These are phyloP conservation scores for Leptinotarsa undecemlineata DNA, from an alignment of 1,140 invertebrate species.

Conservation along the genomic window DNA sequence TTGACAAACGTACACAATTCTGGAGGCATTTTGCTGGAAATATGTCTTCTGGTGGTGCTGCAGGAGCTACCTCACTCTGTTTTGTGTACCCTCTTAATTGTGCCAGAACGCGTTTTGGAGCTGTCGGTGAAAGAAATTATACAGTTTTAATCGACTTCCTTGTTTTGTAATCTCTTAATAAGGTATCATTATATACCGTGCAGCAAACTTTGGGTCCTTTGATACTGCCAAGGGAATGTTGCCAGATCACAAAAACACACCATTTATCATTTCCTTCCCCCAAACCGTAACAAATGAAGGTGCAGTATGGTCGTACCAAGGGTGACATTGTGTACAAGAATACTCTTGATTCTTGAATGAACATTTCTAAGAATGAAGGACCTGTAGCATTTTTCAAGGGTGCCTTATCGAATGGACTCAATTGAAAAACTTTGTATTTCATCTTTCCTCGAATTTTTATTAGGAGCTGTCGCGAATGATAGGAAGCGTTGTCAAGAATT, in stretches of 20 bases:
- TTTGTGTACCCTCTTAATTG: constrained; percentile 96
- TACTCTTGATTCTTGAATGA: too few species aligned
- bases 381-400: constrained; percentile 77
- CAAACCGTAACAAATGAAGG: constrained; percentile 58
- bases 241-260: constrained; percentile 80
- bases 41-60: constrained; percentile 89
- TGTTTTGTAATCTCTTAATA: constrained; percentile 85
- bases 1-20: constrained; percentile 89
- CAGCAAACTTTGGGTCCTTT: constrained; percentile 90
- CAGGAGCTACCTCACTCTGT: constrained; percentile 90
- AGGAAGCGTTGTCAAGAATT: too few species aligned
- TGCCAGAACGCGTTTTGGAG: constrained; percentile 85
- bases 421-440: too few species aligned
- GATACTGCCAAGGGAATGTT: constrained; percentile 89
- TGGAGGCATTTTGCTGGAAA: constrained; percentile 83
- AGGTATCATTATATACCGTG: constrained; percentile 85
- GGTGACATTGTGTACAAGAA: constrained; percentile 67
- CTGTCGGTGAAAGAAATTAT: constrained; percentile 77
- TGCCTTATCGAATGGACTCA: constrained; percentile 76
- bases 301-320: constrained; percentile 68
- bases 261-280: constrained; percentile 76
- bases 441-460: too few species aligned
- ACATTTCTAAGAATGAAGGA: too few species aligned
- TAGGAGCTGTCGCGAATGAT: too few species aligned
- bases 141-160: constrained; percentile 82